Evolutionary conservation across 2,888 invertebrate species (phyloP).

Genomic region (Zele albiditarsus): DNA sequence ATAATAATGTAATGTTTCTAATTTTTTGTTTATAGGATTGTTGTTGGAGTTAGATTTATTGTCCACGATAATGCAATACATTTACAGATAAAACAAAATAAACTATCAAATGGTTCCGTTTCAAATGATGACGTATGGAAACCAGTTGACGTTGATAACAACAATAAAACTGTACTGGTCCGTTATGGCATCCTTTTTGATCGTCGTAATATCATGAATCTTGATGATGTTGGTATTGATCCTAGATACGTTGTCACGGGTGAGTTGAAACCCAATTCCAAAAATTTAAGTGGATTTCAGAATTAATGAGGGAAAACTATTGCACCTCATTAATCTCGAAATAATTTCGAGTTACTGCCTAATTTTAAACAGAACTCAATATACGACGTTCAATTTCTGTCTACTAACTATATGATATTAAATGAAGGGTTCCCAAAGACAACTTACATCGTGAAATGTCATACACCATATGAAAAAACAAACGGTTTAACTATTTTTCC

Average conservation of each 20-base stretch:
- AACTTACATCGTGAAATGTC: too few relatives aligned
- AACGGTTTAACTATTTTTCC: too few relatives aligned
- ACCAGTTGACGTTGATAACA: background rate
- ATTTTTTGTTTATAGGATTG: background rate
- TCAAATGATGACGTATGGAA: background rate
- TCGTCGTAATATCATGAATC: background rate
- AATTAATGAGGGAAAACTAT: too few relatives aligned
- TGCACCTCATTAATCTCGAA: too few relatives aligned
- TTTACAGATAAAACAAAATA: background rate
- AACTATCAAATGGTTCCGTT: background rate
- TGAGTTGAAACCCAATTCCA: background rate
- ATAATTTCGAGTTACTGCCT: too few relatives aligned
- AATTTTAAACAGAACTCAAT: too few relatives aligned
- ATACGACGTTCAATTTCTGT: too few relatives aligned
- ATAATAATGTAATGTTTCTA: background rate
- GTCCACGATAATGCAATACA: background rate
- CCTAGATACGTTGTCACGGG: background rate
- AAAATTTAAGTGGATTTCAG: too few relatives aligned
- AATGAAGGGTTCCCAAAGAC: too few relatives aligned
- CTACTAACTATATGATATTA: too few relatives aligned
- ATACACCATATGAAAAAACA: too few relatives aligned
- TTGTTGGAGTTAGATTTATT: background rate
- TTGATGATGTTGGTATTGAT: background rate
- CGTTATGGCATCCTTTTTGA: background rate
- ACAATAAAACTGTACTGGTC: background rate